phyloP scores from a whole-genome alignment of 1,140 invertebrate genomes.

The Goniozus legneri region DNA sequence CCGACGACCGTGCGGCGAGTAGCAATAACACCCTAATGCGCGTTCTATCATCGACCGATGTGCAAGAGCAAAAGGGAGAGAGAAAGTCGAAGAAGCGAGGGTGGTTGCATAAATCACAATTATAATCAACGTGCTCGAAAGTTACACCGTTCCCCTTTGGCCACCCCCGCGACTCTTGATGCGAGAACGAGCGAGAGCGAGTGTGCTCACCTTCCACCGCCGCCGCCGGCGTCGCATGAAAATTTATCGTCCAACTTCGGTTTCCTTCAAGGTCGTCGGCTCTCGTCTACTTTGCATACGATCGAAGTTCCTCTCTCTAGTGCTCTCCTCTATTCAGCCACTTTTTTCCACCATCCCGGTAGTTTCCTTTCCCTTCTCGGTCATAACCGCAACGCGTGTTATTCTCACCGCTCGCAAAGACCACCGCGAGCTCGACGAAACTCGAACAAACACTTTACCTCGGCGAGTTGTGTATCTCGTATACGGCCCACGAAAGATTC shows the following conservation, averaged over 20 bases:
- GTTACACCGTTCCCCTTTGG: slow-evolving; percentile 27
- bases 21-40: slow-evolving; percentile 23
- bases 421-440: too few species aligned
- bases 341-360: not conserved
- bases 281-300: slow-evolving; percentile 26
- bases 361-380: too few species aligned
- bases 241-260: slow-evolving; percentile 35
- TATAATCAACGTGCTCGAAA: slow-evolving; percentile 39
- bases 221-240: slow-evolving; percentile 28
- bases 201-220: too few species aligned
- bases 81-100: not conserved
- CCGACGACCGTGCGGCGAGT: too few species aligned
- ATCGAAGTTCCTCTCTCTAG: too few species aligned
- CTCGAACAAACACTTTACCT: too few species aligned
- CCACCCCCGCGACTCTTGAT: slow-evolving; percentile 13
- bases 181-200: too few species aligned
- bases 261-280: slow-evolving; percentile 28
- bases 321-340: slow-evolving; percentile 4
- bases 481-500: too few species aligned
- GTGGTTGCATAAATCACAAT: slow-evolving; percentile 34
- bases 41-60: slow-evolving; percentile 22
- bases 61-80: slow-evolving; percentile 6
- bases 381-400: too few species aligned
- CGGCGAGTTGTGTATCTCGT: too few species aligned
- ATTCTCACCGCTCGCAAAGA: too few species aligned